These are phyloP conservation scores for Eulemur mongoz DNA, from an alignment of 2,797 vertebrate species.

Conservation along the genomic window DNA sequence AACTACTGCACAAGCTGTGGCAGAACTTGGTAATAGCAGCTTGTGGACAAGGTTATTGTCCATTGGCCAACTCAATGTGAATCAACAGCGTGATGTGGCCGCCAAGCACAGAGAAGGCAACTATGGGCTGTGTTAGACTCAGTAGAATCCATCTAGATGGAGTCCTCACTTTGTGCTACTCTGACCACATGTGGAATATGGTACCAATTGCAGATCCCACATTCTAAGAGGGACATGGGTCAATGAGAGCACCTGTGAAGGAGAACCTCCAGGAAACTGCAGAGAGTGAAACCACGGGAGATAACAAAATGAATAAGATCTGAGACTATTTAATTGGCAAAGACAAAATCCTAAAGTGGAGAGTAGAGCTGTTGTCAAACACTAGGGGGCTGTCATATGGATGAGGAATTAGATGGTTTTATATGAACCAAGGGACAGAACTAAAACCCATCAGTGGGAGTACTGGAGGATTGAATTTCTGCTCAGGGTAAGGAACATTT, in stretches of 20 bases:
- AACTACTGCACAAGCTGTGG: not conserved
- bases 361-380: not conserved
- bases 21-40: not conserved
- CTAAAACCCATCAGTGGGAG: not conserved
- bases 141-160: not conserved
- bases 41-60: constrained; percentile 29
- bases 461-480: not conserved
- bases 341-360: not conserved
- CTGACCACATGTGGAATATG: not conserved
- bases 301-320: not conserved
- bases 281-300: not conserved
- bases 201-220: not conserved
- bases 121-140: not conserved
- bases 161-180: not conserved
- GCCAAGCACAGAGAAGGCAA: constrained; percentile 42
- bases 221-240: not conserved
- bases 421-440: not conserved
- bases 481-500: not conserved
- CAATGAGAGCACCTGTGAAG: not conserved
- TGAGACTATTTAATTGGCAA: not conserved
- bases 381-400: not conserved
- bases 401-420: not conserved
- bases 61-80: constrained; percentile 20
- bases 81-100: not conserved
- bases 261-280: not conserved